phyloP scores from a whole-genome alignment of 1,140 invertebrate species.

The Coenobita brevimanus region DNA sequence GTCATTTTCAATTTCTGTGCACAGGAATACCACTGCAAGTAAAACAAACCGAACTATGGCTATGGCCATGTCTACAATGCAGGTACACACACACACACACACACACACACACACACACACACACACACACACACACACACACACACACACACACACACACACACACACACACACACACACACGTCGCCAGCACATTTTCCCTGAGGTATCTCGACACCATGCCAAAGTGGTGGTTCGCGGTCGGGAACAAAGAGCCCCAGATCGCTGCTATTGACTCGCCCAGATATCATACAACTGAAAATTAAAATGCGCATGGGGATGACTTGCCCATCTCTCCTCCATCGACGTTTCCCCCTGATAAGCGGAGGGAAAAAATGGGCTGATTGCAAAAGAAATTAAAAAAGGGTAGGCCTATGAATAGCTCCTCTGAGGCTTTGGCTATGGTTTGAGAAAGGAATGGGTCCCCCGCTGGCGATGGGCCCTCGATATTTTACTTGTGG shows the following conservation, averaged over 20 bases:
- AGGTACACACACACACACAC: background rate
- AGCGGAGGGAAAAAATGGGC: slow-evolving; percentile 32
- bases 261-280: slow-evolving; percentile 4
- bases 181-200: background rate
- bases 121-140: slow-evolving; percentile 33
- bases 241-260: slow-evolving; percentile 14
- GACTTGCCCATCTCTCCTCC: slow-evolving; percentile 45
- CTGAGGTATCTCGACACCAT: too few relatives aligned
- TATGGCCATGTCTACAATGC: too few relatives aligned
- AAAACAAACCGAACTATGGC: too few relatives aligned
- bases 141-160: slow-evolving; percentile 37
- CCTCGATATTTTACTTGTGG: too few relatives aligned
- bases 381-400: slow-evolving; percentile 59
- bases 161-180: slow-evolving; percentile 26
- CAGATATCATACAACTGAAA: slow-evolving; percentile 53
- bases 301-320: slow-evolving; percentile 52
- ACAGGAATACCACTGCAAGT: too few relatives aligned
- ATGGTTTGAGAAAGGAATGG: background rate
- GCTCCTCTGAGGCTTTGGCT: background rate
- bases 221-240: too few relatives aligned
- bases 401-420: slow-evolving; percentile 49
- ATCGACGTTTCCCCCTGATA: slow-evolving; percentile 51
- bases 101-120: background rate
- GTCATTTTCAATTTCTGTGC: too few relatives aligned
- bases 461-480: background rate